Evolutionary conservation across 2,888 invertebrate species (phyloP).

Genomic region (Dicyrtoma fusca): DNA sequence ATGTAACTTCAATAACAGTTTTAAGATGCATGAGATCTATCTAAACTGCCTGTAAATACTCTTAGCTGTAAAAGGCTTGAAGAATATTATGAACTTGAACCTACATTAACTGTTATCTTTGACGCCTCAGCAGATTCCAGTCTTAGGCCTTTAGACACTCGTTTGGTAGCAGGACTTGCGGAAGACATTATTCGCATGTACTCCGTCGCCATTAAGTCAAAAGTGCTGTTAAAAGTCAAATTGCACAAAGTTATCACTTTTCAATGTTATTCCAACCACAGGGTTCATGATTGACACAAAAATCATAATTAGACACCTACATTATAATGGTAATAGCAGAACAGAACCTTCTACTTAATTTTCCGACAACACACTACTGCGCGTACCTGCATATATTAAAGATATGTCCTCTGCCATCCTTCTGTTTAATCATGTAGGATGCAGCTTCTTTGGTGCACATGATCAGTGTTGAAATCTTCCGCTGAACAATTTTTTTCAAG

Average conservation of each 20-base stretch:
- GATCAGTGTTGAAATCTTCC: conserved; percentile 19
- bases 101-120: conserved; percentile 21
- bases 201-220: conserved; percentile 21
- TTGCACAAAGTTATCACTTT: background rate
- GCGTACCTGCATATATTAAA: conserved; percentile 34
- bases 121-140: conserved; percentile 16
- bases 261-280: background rate
- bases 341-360: no score
- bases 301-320: no score
- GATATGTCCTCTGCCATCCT: conserved; percentile 27
- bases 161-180: background rate
- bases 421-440: conserved; percentile 23
- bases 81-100: no score
- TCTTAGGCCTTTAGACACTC: conserved; percentile 1
- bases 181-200: conserved; percentile 13
- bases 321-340: no score
- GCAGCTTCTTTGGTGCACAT: conserved; percentile 27
- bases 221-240: conserved; percentile 3
- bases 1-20: no score
- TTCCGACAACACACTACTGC: background rate
- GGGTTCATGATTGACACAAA: no score
- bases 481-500: conserved; percentile 11
- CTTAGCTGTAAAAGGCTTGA: no score
- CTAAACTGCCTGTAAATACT: no score
- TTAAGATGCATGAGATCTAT: no score